phyloP scores from a whole-genome alignment of 2,113 vertebrate species.

The Sitta europaea region DNA sequence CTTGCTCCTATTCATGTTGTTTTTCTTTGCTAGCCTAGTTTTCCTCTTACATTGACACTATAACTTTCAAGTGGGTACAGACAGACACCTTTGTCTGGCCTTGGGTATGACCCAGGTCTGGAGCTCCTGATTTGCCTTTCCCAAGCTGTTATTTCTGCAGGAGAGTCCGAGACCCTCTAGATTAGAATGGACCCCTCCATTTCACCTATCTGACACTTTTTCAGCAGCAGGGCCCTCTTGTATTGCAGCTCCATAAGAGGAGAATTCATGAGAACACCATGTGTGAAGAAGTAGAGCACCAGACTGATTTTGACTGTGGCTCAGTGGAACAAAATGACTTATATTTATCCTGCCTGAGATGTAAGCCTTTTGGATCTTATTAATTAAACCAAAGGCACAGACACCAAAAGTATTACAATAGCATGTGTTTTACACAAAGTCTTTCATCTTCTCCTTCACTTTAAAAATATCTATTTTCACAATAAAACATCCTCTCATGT shows the following conservation, averaged over 20 bases:
- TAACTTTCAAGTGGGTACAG: not conserved
- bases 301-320: constrained; percentile 24
- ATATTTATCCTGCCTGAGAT: constrained; percentile 52
- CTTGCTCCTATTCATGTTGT: not conserved
- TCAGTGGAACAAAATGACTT: constrained; percentile 40
- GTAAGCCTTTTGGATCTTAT: constrained; percentile 61
- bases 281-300: constrained; percentile 18
- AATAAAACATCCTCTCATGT: constrained; percentile 59
- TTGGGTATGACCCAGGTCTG: not conserved
- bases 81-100: not conserved
- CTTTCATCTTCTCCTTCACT: constrained; percentile 55
- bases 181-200: not conserved
- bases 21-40: not conserved
- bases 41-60: not conserved
- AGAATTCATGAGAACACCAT: not conserved
- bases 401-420: constrained; percentile 53
- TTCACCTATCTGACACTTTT: not conserved
- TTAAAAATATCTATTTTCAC: constrained; percentile 60
- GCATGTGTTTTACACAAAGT: constrained; percentile 61
- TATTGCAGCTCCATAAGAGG: not conserved
- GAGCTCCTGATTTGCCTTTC: not conserved
- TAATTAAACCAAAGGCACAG: constrained; percentile 59
- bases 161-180: not conserved
- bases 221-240: not conserved
- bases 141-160: not conserved